Conservation (phyloP, 2,797 vertebrate genomes). For the Hypotaenidia philippensis region DNA sequence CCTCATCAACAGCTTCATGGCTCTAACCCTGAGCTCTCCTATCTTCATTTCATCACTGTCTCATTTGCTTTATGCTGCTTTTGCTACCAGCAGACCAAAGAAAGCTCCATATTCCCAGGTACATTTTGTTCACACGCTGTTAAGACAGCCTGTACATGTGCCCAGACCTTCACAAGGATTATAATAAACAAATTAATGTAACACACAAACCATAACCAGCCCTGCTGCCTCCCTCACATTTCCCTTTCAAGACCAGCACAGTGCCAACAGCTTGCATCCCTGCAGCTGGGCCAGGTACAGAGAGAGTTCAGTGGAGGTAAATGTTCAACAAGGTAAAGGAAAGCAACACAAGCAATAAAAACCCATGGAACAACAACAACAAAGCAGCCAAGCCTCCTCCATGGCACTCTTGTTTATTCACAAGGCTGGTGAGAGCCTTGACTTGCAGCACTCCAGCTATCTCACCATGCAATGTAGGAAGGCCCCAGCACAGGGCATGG, state of each 20-base stretch:
- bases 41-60: background rate
- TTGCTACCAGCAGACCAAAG: background rate
- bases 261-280: background rate
- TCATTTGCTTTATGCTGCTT: background rate
- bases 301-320: background rate
- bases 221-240: accelerated
- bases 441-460: background rate
- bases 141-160: background rate
- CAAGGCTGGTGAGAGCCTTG: background rate
- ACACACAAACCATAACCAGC: background rate
- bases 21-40: background rate
- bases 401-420: background rate
- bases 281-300: background rate
- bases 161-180: background rate
- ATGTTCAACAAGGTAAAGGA: background rate
- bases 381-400: background rate
- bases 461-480: accelerated
- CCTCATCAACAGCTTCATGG: background rate
- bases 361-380: too few relatives aligned
- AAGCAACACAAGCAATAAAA: background rate
- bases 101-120: background rate
- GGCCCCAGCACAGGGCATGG: accelerated
- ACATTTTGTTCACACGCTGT: background rate
- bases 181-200: background rate
- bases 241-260: background rate